Percentiles rank a stretch among this genome's conserved stretches.
phyloP scores from a whole-genome alignment of 1,140 invertebrate genomes.

The Drosophila bocki region DNA sequence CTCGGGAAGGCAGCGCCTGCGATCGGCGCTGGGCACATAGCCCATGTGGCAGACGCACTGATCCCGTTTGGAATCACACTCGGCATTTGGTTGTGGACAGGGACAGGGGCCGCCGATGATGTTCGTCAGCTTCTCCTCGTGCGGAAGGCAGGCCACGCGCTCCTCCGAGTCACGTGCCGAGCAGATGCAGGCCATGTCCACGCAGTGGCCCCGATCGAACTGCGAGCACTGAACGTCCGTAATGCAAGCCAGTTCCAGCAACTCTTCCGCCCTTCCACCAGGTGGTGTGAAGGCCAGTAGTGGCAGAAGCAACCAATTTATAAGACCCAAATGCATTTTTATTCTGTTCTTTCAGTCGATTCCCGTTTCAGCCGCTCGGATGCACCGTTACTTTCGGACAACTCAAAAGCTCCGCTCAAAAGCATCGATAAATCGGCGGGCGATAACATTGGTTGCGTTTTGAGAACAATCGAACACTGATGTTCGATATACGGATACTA shows the following conservation, averaged over 20 bases:
- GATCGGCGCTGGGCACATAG: constrained; percentile 62
- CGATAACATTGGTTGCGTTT: too few species aligned
- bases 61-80: constrained; percentile 45
- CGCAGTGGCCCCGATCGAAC: constrained; percentile 38
- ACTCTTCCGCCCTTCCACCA: constrained; percentile 11
- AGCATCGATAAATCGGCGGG: neutral
- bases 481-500: neutral
- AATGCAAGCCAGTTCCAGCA: constrained; percentile 57
- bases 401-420: constrained; percentile 6
- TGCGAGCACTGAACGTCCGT: constrained; percentile 41
- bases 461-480: too few species aligned
- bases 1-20: constrained; percentile 59
- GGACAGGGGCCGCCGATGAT: constrained; percentile 74
- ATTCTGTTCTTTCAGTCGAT: neutral
- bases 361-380: neutral
- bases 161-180: constrained; percentile 8
- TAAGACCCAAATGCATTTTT: constrained; percentile 16
- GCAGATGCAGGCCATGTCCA: constrained; percentile 40
- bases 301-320: constrained; percentile 1
- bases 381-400: constrained; percentile 51
- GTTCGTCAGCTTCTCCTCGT: constrained; percentile 61
- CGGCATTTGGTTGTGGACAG: constrained; percentile 48
- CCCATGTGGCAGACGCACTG: constrained; percentile 58
- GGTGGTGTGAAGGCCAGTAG: neutral
- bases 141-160: constrained; percentile 39